A percentile compares a stretch with the other conserved stretches of the same genome.
Evolutionary conservation across 2,113 vertebrate genomes (phyloP).

Genomic region (Ornithorhynchus anatinus): DNA sequence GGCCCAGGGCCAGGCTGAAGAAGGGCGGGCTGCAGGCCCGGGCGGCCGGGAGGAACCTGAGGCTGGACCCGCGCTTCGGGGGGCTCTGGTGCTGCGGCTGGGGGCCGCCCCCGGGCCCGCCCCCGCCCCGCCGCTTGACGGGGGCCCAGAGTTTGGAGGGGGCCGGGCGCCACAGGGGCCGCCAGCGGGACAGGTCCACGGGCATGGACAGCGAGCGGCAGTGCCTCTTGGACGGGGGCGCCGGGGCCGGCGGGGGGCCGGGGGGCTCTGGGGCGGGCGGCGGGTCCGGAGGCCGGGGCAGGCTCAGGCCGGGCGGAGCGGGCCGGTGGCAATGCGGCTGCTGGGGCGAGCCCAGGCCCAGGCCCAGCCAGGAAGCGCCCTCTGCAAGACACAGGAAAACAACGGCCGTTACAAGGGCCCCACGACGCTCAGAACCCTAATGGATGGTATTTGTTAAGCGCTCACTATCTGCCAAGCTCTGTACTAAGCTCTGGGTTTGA

Average conservation of each 20-base stretch:
- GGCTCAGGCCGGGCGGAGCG: slow-evolving; percentile 54
- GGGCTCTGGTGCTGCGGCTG: slow-evolving; percentile 65
- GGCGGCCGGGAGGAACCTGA: slow-evolving; percentile 68
- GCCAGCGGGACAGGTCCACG: slow-evolving; percentile 85
- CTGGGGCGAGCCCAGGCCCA: too few relatives aligned
- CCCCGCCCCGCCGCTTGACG: slow-evolving; percentile 79
- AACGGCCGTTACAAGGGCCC: too few relatives aligned
- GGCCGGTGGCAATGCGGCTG: too few relatives aligned
- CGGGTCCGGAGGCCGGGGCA: slow-evolving; percentile 58
- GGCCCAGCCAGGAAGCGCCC: slow-evolving; percentile 58
- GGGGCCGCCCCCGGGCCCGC: slow-evolving; percentile 70
- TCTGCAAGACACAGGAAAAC: slow-evolving; percentile 49
- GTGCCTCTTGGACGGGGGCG: slow-evolving; percentile 84
- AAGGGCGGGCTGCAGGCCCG: slow-evolving; percentile 79
- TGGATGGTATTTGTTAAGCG: not conserved
- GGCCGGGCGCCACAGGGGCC: slow-evolving; percentile 81
- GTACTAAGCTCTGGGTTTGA: not conserved
- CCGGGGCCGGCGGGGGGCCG: slow-evolving; percentile 69
- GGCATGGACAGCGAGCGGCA: slow-evolving; percentile 86
- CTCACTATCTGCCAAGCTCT: not conserved
- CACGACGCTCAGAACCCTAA: too few relatives aligned
- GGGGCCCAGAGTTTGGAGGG: slow-evolving; percentile 87
- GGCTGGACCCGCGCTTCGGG: slow-evolving; percentile 70
- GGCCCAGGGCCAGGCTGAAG: slow-evolving; percentile 80
- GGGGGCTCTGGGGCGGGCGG: slow-evolving; percentile 46